Base-by-base conservation (phyloP, 2,797 vertebrate species). In the Xiphophorus birchmanni region DNA sequence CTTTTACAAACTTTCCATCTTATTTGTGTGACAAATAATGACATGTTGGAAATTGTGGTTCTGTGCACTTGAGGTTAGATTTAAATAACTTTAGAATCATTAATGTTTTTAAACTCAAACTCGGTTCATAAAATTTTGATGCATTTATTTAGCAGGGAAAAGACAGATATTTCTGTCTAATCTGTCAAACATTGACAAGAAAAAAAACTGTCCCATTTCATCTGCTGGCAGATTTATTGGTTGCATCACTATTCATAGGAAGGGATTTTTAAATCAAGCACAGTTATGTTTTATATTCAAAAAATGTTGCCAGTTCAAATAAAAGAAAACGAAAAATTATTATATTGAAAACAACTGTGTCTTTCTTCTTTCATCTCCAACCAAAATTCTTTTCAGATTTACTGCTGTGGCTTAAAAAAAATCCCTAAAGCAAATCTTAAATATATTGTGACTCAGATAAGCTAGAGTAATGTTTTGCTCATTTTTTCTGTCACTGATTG, bases 401-500 rank as follows among this genome's bases (percentile, higher is more conserved):
- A 50, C 15, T 32, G 29, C 13, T 37, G 29, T 47, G 5, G 26
- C 44, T 45, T 21, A 65, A 65, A 35, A 65, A 63, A 18, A 63
- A 2, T 32, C 32, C 37, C 18, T 69, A 42, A 69, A 69, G 8
- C 8, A 21, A 42, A 13, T 11, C 37, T 42, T 11, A 26, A 69
- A 12, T 42, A 23, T 26, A 26, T 42, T 69, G 37, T 42, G 65
- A 69, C 65, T 42, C 37, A 12, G 37, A 17, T 42, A 42, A 69
- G 18, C 65, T 40, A 5, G 10, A 26, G 10, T 23, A 4, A 40
- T 67, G 63, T 77, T 82, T 60, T 29, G 4, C 29, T 21, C 56
- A 60, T 12, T 42, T 81, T 4, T 35, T 23, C 60, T 88, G 52
- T 88, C 15, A 17, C 21, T 78, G 58, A 32, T 13, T 69, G 18